A percentile compares a stretch with the other conserved stretches of the same genome.
These are phyloP conservation scores for Lanistes nyassanus DNA, from an alignment of 1,140 invertebrate genomes.

Conservation along the genomic window DNA sequence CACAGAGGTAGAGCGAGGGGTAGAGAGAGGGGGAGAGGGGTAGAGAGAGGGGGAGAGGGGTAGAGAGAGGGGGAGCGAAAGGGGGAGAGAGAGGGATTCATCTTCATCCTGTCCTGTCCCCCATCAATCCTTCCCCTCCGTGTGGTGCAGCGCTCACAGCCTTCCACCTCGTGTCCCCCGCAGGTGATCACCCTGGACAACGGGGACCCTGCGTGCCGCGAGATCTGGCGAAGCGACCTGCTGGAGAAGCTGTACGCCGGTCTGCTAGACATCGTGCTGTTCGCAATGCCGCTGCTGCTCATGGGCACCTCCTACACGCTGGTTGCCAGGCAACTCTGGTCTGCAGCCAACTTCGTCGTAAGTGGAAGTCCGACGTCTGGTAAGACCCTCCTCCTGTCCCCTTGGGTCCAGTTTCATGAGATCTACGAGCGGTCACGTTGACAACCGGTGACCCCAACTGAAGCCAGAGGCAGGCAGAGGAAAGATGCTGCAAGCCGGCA, in stretches of 20 bases:
- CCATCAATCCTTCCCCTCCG: background rate
- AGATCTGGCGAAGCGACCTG: conserved; percentile 48
- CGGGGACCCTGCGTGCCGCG: conserved; percentile 47
- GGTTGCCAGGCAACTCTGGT: conserved; percentile 71
- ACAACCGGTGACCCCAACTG: background rate
- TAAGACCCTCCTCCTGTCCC: background rate
- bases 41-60: too few species aligned
- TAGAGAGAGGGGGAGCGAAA: too few species aligned
- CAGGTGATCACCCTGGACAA: conserved; percentile 18
- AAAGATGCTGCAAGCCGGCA: background rate
- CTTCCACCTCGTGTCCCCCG: too few species aligned
- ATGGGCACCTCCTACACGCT: conserved; percentile 70
- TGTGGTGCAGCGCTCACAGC: too few species aligned
- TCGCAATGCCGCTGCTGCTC: conserved; percentile 80
- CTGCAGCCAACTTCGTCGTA: conserved; percentile 21
- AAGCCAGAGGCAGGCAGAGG: background rate
- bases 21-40: too few species aligned
- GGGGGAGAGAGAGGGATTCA: too few species aligned
- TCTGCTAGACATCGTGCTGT: conserved; percentile 76
- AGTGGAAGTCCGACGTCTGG: background rate
- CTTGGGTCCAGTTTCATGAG: background rate
- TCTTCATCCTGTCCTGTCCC: background rate
- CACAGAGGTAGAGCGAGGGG: too few species aligned
- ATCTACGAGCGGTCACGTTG: background rate
- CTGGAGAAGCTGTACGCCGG: conserved; percentile 79